Evolutionary conservation across 1,140 invertebrate species (phyloP).

Genomic region (Himalopsyche phryganea): DNA sequence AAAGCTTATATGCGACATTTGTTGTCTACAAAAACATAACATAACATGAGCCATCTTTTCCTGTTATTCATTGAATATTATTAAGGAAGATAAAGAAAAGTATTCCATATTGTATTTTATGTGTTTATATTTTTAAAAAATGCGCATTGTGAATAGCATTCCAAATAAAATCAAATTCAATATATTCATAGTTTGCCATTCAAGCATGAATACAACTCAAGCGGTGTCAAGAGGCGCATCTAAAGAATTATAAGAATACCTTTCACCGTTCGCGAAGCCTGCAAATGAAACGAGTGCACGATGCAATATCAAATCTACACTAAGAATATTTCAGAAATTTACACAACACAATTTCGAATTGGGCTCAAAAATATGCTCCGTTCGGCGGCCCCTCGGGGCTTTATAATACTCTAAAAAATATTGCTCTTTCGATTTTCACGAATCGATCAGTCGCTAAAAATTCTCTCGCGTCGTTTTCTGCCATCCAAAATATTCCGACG

Average conservation of each 20-base stretch:
- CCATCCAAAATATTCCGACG: constrained; percentile 2
- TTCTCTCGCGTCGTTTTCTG: constrained; percentile 4
- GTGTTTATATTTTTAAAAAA: no score
- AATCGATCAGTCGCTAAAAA: constrained; percentile 27
- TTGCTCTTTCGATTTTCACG: constrained; percentile 25
- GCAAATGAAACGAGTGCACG: not conserved
- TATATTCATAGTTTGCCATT: no score
- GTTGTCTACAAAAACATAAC: no score
- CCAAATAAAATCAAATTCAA: no score
- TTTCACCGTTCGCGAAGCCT: not conserved
- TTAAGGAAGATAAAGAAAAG: no score
- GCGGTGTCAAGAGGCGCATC: no score
- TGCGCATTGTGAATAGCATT: no score
- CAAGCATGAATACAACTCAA: no score
- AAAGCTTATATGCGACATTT: no score
- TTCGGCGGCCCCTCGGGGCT: not conserved
- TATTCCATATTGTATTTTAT: no score
- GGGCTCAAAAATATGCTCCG: constrained; percentile 3
- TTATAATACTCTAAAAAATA: constrained; percentile 16
- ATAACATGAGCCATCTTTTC: no score
- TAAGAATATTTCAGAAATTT: constrained; percentile 7
- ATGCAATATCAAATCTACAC: constrained; percentile 8
- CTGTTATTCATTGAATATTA: no score
- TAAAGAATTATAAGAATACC: constrained; percentile 1
- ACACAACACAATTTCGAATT: constrained; percentile 2